phyloP scores from a whole-genome alignment of 2,888 invertebrate species.

The Eupithecia dodoneata region DNA sequence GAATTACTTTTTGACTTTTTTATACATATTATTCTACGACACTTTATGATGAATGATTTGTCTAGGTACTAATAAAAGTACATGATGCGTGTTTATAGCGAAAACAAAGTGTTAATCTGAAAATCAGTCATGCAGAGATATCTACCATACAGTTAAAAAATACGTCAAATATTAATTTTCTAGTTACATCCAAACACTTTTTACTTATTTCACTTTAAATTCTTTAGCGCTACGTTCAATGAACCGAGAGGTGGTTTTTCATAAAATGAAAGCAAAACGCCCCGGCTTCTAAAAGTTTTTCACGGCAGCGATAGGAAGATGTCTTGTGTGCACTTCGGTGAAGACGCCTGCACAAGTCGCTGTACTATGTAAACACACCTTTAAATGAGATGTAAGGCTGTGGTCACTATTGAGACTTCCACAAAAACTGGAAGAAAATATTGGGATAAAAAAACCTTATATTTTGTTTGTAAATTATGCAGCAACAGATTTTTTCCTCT shows the following conservation, averaged over 20 bases:
- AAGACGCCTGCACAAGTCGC: conserved; percentile 64
- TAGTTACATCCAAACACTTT: neutral
- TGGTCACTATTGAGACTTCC: conserved; percentile 18
- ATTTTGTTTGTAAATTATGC: neutral
- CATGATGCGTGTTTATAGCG: neutral
- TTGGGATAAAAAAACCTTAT: neutral
- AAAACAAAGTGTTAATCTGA: neutral
- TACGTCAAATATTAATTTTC: neutral
- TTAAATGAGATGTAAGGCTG: conserved; percentile 65
- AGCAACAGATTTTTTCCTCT: neutral
- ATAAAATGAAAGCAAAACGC: conserved; percentile 43
- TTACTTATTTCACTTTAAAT: conserved; percentile 20
- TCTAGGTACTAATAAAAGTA: neutral
- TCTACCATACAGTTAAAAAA: neutral
- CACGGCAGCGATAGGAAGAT: conserved; percentile 59
- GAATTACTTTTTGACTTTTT: neutral
- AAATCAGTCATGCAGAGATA: neutral
- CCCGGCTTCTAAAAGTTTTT: conserved; percentile 53
- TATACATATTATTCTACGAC: neutral
- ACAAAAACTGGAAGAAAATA: neutral
- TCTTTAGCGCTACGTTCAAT: conserved; percentile 39
- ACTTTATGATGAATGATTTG: neutral
- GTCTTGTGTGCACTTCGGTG: conserved; percentile 66
- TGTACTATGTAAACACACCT: conserved; percentile 72
- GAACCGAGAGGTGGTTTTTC: conserved; percentile 48